These are phyloP conservation scores for Caerostris extrusa DNA, from an alignment of 1,140 invertebrate genomes.

Conservation along the genomic window DNA sequence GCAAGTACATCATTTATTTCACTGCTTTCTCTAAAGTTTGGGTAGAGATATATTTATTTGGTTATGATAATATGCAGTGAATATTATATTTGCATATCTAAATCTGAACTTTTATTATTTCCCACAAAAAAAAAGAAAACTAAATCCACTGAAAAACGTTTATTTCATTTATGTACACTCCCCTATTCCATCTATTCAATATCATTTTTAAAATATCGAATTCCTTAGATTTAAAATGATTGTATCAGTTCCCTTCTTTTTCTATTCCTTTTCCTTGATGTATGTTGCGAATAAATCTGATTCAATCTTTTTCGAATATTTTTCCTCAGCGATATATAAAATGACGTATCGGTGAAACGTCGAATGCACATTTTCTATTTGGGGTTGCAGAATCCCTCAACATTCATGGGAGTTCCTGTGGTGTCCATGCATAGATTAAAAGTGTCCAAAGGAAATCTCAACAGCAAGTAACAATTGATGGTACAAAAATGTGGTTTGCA, in stretches of 20 bases:
- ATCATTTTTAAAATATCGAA: slow-evolving; percentile 43
- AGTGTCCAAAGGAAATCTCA: neutral
- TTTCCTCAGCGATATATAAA: slow-evolving; percentile 24
- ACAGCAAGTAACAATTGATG: slow-evolving; percentile 8
- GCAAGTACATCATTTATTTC: no score
- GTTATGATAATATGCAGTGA: no score
- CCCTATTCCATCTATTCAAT: neutral
- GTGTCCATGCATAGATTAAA: slow-evolving; percentile 26
- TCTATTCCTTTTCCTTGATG: neutral
- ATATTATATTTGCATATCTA: no score
- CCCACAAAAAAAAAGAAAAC: neutral
- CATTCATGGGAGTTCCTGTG: neutral
- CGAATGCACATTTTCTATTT: slow-evolving; percentile 11
- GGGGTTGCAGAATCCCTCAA: neutral
- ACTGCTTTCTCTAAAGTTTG: no score
- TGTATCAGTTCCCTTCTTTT: slow-evolving; percentile 17
- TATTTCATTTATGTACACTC: slow-evolving; percentile 32
- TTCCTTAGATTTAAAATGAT: slow-evolving; percentile 36
- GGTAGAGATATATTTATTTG: no score
- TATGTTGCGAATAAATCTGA: slow-evolving; percentile 33
- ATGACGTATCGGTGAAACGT: slow-evolving; percentile 34
- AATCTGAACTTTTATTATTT: no score
- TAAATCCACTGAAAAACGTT: neutral
- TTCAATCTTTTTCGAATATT: slow-evolving; percentile 36
- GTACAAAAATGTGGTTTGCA: neutral